Base-by-base conservation (phyloP, 2,113 vertebrate species). In the Suricata suricatta region DNA sequence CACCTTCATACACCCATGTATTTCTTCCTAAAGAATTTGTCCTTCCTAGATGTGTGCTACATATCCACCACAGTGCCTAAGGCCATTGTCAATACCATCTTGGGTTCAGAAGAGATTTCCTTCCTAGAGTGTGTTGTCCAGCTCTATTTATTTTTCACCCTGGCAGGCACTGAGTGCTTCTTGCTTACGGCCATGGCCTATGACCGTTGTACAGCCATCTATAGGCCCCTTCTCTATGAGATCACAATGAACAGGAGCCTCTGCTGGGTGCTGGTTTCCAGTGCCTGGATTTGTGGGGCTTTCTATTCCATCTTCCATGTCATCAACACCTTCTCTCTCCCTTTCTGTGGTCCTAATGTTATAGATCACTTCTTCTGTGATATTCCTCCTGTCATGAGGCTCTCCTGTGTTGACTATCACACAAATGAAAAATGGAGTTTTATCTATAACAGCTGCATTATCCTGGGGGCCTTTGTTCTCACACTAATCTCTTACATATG, bases 181-280 rank as follows among this genome's bases (percentile, higher is more conserved):
- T 93, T 97, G 57, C 89, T 97, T 50, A 96, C 69, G 1, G 71
- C 77, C 38, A 97, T 97, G 93, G 96, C 93, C 9, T 98, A 91
- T 57, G 96, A 97, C 76, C 0, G 1, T 19, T 96, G 81, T 57
- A 38, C 14, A 8, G 88, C 97, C 72, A 95, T 95, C 82, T 88
- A 90, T 29, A 95, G 88, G 16, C 91, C 93, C 0, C 25, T 98
- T 93, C 77, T 86, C 47, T 98, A 93, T 16, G 57, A 72, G 57
- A 38, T 76, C 52, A 8, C 21, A 3, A 97, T 95, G 97, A 95
- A 7, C n/a, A 84, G 57, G 33, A 57, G n/a, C 6, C 12, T 1
- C 33, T 96, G 94, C 4, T n/a, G 85, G 31, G 66, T 16, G 11
- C 7, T 96, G 84, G 92, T 84, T 0, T 0, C 68, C 17, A 31